These are phyloP conservation scores for Eupithecia dodoneata DNA, from an alignment of 2,888 invertebrate genomes.

Conservation along the genomic window DNA sequence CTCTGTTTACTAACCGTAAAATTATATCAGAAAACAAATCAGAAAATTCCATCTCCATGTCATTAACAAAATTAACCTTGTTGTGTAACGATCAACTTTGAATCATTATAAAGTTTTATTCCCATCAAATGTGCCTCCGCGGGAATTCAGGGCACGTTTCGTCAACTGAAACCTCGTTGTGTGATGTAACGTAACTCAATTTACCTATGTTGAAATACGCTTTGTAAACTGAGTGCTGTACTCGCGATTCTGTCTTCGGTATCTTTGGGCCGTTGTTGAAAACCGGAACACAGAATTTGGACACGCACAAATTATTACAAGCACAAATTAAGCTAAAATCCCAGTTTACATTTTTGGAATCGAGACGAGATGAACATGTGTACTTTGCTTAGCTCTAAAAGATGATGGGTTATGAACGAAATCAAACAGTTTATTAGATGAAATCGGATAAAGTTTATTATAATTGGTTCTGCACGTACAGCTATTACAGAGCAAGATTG, in stretches of 20 bases:
- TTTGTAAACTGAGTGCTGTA: constrained; percentile 18
- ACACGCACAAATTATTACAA: background rate
- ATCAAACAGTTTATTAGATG: too few relatives aligned
- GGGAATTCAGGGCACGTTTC: constrained; percentile 26
- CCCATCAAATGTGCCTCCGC: constrained; percentile 4
- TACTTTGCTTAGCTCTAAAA: background rate
- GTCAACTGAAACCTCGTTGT: constrained; percentile 23
- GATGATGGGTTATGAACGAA: too few relatives aligned
- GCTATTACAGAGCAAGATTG: too few relatives aligned
- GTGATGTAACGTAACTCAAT: constrained; percentile 29
- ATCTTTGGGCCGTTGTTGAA: background rate
- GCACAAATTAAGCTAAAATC: background rate
- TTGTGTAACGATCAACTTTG: background rate
- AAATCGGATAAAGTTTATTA: too few relatives aligned
- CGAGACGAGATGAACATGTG: background rate
- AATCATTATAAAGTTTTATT: constrained; percentile 11
- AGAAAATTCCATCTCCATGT: constrained; percentile 4
- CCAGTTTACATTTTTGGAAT: too few relatives aligned
- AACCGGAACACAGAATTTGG: background rate
- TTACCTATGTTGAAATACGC: constrained; percentile 24
- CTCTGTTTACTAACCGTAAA: background rate
- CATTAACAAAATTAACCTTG: background rate
- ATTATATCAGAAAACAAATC: background rate
- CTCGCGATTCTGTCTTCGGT: constrained; percentile 12
- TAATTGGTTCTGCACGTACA: too few relatives aligned